Conservation (phyloP, 2,888 invertebrate genomes). For the Orchesellides sinensis region DNA sequence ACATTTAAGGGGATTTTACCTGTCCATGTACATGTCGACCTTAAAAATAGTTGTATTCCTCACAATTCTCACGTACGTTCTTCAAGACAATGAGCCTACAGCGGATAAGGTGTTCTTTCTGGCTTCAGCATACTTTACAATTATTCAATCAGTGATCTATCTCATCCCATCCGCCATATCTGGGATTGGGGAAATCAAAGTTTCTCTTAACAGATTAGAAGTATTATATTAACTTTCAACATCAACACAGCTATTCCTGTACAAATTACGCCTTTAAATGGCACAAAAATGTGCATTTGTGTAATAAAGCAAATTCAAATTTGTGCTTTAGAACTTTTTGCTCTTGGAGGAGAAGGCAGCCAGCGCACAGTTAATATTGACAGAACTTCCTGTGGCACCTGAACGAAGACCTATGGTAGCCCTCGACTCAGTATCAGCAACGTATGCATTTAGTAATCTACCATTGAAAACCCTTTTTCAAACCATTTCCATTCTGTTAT, state of each 20-base stretch:
- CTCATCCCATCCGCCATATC: constrained; percentile 77
- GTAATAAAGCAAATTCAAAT: not conserved
- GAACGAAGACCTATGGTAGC: not conserved
- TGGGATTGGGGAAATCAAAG: constrained; percentile 79
- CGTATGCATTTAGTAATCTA: not conserved
- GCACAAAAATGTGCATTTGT: no score
- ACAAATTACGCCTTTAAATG: no score
- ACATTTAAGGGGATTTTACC: constrained; percentile 81
- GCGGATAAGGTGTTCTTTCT: constrained; percentile 39
- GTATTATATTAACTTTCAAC: no score
- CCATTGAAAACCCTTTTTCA: not conserved
- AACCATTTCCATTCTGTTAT: not conserved
- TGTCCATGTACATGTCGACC: constrained; percentile 84
- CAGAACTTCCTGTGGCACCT: not conserved
- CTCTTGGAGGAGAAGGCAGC: constrained; percentile 23
- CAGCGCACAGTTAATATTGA: constrained; percentile 76
- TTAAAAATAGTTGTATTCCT: constrained; percentile 77
- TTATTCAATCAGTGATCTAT: constrained; percentile 39
- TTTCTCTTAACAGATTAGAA: not conserved
- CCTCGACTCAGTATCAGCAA: constrained; percentile 12
- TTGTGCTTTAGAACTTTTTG: constrained; percentile 4
- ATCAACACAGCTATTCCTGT: no score
- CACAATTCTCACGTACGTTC: constrained; percentile 39
- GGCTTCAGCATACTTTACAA: not conserved
- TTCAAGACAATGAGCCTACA: constrained; percentile 17